Base-by-base conservation (phyloP, 2,113 vertebrate species). In the Gracilinanus agilis region DNA sequence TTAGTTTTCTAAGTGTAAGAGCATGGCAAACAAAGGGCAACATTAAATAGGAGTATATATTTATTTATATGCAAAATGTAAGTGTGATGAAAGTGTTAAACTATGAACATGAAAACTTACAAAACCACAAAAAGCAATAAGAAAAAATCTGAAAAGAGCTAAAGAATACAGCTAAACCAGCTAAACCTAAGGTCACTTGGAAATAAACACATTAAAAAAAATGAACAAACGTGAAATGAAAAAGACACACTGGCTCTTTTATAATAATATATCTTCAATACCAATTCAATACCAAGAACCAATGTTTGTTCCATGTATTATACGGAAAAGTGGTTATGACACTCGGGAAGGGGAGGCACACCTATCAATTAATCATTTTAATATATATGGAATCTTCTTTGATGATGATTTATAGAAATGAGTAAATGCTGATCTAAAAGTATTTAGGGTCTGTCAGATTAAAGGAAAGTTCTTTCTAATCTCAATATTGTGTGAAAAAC, bases 401-500 rank as follows among this genome's bases (percentile, higher is more conserved):
- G 92, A 29, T 67, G 90, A 2, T 9, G 61, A 53, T 54, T 92
- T 92, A 93, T 92, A 75, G 54, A 94, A 90, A 83, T 34, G 40
- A 83, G n/a, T 75, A n/a, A 75, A 40, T 40, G 5, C 19, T 90
- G 89, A 93, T 55, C 49, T 96, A 44, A 94, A 94, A 93, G 94
- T 55, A 95, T 24, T 67, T 53, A 92, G 49, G 58, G 9, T 4
- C 92, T 27, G 24, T 9, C 90, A 9, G 93, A 95, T 23, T 92
- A 44, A 97, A 55, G 93, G 24, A 49, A 92, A 95, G 90, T 90
- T 92, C 55, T 96, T 90, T 16, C 67, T 53, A 53, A 40, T 19
- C 93, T 55, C 90, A 54, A 29, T 88, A 75, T 94, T 83, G 95
- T 27, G 94, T 27, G 55, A 96, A 98, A 98, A 90, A 98, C 99